A percentile compares a stretch with the other conserved stretches of the same genome.
Evolutionary conservation across 2,113 vertebrate genomes (phyloP).

Genomic region (Xiphophorus maculatus): DNA sequence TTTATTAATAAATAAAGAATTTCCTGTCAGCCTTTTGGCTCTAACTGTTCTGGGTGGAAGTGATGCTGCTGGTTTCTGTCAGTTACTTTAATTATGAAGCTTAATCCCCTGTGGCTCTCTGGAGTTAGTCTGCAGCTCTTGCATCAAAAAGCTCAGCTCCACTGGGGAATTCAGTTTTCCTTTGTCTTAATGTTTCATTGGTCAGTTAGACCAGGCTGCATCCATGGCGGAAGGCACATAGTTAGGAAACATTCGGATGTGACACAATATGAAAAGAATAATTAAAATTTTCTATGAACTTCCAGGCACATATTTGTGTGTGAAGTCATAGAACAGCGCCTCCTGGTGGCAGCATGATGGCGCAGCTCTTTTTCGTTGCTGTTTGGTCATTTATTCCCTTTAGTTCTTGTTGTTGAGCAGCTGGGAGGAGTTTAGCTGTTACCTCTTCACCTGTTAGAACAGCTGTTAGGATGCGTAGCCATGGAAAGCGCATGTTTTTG

Average conservation of each 20-base stretch:
- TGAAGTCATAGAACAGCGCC: too few species aligned
- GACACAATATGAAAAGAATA: neutral
- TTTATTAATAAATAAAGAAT: conserved; percentile 39
- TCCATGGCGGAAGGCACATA: neutral
- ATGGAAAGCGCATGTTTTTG: too few species aligned
- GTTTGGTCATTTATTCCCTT: too few species aligned
- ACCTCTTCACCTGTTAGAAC: too few species aligned
- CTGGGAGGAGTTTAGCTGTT: too few species aligned
- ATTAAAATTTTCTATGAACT: too few species aligned
- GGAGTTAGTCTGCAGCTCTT: conserved; percentile 28
- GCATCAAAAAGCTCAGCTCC: conserved; percentile 43
- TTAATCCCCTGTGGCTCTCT: conserved; percentile 46
- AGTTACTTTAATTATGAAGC: conserved; percentile 57
- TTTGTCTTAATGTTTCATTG: conserved; percentile 24
- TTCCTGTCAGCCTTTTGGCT: conserved; percentile 47
- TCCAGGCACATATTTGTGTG: too few species aligned
- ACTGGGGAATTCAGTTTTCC: conserved; percentile 38
- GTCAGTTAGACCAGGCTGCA: conserved; percentile 10
- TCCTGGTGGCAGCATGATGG: too few species aligned
- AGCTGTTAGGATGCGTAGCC: too few species aligned
- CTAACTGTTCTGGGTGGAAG: conserved; percentile 21
- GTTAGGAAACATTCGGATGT: neutral
- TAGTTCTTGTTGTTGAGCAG: too few species aligned
- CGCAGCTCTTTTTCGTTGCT: too few species aligned
- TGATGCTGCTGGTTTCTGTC: conserved; percentile 15